Percentiles rank a stretch among this genome's conserved stretches.
These are phyloP conservation scores for Thereva unica DNA, from an alignment of 2,888 invertebrate genomes.

Conservation along the genomic window DNA sequence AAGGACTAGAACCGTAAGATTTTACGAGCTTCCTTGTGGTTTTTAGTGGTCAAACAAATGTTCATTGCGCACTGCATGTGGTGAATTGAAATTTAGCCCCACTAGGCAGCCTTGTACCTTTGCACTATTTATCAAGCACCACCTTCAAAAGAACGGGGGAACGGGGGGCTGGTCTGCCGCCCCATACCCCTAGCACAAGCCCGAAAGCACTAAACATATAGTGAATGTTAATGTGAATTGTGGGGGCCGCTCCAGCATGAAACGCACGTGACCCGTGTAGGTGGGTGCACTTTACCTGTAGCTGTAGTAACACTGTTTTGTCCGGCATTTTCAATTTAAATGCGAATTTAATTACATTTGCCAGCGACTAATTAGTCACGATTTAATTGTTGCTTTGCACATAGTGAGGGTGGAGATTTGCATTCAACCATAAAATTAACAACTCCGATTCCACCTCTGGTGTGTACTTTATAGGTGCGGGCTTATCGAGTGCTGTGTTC, in stretches of 20 bases:
- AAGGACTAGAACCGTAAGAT: conserved; percentile 13
- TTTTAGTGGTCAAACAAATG: conserved; percentile 16
- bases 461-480: too few species aligned
- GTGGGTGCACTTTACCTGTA: neutral
- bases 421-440: too few species aligned
- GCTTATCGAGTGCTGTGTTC: too few species aligned
- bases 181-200: too few species aligned
- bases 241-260: neutral
- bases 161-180: too few species aligned
- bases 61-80: conserved; percentile 11
- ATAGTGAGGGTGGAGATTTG: too few species aligned
- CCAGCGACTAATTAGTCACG: conserved; percentile 18
- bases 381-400: conserved; percentile 8
- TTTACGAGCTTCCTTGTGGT: conserved; percentile 20
- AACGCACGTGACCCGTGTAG: neutral
- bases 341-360: conserved; percentile 14
- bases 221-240: too few species aligned
- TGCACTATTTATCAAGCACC: neutral
- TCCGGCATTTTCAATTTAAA: conserved; percentile 13
- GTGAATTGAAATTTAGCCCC: conserved; percentile 17
- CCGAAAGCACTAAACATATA: too few species aligned
- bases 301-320: neutral
- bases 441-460: too few species aligned
- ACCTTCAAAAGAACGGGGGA: neutral
- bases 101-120: neutral